A percentile compares a stretch with the other conserved stretches of the same genome.
phyloP scores from a whole-genome alignment of 2,113 vertebrate species.

The Nansenia antarctica region DNA sequence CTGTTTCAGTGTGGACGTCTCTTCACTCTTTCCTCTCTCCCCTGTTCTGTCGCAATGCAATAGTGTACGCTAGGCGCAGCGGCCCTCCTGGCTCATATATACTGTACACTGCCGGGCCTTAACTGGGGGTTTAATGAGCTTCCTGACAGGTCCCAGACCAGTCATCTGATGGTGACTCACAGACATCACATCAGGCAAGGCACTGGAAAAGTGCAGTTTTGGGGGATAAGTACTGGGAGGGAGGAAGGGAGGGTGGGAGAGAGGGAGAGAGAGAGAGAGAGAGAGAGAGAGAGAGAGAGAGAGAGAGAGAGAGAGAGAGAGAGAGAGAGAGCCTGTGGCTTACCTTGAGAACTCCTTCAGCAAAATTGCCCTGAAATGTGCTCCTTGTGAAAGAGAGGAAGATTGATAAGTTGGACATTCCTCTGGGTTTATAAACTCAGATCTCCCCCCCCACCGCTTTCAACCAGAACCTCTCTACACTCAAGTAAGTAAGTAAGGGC shows the following conservation, averaged over 20 bases:
- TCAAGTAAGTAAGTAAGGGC: background rate
- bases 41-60: too few relatives aligned
- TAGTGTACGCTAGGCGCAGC: too few relatives aligned
- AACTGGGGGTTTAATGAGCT: conserved; percentile 54
- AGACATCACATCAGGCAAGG: conserved; percentile 1
- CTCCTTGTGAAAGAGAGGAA: conserved; percentile 28
- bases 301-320: background rate
- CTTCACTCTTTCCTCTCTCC: too few relatives aligned
- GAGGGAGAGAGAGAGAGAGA: conserved; percentile 27
- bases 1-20: too few relatives aligned
- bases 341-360: conserved; percentile 66
- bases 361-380: conserved; percentile 46
- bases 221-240: conserved; percentile 34
- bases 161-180: conserved; percentile 30
- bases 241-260: too few relatives aligned
- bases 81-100: conserved; percentile 42
- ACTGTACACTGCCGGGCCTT: too few relatives aligned
- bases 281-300: too few relatives aligned
- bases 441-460: conserved; percentile 32
- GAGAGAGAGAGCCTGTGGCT: conserved; percentile 27
- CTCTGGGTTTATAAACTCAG: conserved; percentile 38
- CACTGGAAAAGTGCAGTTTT: conserved; percentile 31
- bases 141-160: conserved; percentile 47
- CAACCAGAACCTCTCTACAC: background rate
- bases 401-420: conserved; percentile 51